A percentile compares a stretch with the other conserved stretches of the same genome.
These are phyloP conservation scores for Bombylius discolor DNA, from an alignment of 2,888 invertebrate species.

Conservation along the genomic window DNA sequence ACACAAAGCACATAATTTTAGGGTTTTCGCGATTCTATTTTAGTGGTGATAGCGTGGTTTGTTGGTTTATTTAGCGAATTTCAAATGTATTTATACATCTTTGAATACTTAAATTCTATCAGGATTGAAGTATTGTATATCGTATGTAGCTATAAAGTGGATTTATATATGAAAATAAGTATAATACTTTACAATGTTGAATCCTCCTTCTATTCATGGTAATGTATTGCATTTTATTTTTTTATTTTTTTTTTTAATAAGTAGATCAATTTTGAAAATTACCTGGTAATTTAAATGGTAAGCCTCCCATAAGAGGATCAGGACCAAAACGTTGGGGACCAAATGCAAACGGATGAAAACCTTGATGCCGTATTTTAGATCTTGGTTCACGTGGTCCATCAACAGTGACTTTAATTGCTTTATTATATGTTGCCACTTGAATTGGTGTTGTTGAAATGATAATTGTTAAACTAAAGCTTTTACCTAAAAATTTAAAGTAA, in stretches of 20 bases:
- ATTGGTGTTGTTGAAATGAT: conserved; percentile 87
- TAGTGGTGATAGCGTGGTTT: neutral
- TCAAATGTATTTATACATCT: neutral
- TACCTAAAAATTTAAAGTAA: conserved; percentile 52
- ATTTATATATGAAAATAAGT: neutral
- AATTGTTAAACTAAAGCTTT: conserved; percentile 94
- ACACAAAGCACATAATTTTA: neutral
- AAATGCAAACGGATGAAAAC: conserved; percentile 81
- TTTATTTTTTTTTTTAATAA: neutral
- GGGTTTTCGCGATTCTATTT: neutral
- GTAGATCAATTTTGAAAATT: conserved; percentile 25
- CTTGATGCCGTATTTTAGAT: conserved; percentile 80
- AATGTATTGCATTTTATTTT: too few relatives aligned
- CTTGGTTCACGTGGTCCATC: conserved; percentile 97
- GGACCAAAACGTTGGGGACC: conserved; percentile 71
- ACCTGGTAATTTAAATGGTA: conserved; percentile 81
- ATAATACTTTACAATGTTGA: too few relatives aligned
- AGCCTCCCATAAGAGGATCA: conserved; percentile 60
- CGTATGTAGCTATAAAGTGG: too few relatives aligned
- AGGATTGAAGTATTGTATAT: too few relatives aligned
- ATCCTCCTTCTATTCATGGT: too few relatives aligned
- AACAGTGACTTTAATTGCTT: conserved; percentile 98
- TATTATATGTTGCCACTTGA: conserved; percentile 91
- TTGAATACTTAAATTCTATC: too few relatives aligned
- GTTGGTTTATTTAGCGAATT: neutral